Evolutionary conservation across 2,113 vertebrate species (phyloP), one percentile per base, ranked within the genome.

Genomic region (Phalacrocorax pelagicus): DNA sequence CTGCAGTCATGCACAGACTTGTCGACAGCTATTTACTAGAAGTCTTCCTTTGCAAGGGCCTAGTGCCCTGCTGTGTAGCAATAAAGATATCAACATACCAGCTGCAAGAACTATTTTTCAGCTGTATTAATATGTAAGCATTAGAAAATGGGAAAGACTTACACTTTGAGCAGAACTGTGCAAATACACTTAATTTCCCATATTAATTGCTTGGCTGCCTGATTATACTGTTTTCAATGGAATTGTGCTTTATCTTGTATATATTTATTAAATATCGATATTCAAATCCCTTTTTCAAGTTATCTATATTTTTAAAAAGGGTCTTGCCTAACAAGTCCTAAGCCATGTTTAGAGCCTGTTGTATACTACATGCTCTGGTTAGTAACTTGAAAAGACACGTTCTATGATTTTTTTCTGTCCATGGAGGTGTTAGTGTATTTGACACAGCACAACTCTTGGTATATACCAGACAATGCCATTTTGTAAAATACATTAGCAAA

Each of bases 11-110:
- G 94, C 95, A 94, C 88, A 47, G 96, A 75, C 97, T 98, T 97
- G 96, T 92, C 97, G 97, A 97, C 95, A 97, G 62, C 88, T 96
- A 96, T 97, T 98, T 96, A 96, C 94, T 96, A 82, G 52, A 96
- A 94, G 72, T 94, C 91, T 97, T n/a, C 71, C 84, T 92, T 93
- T 96, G 72, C 81, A 81, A 94, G 61, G 90, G 75, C 65, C 65
- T 90, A 34, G 80, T 81, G 81, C 83, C 67, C 96, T 67, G 42
- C 88, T 90, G 70, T 79, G 86, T 69, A 70, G 71, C 44, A 88
- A 86, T 93, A 93, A 97, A 88, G 73, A 69, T 94, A 93, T 34
- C 8, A 51, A 84, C 90, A 92, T 96, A 88, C 79, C 78, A 95
- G 30, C 66, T 94, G 58, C 40, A 88, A 85, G n/a, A 92, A 58